A percentile compares a stretch with the other conserved stretches of the same genome.
phyloP scores from a whole-genome alignment of 2,888 invertebrate species.

The Hoplodrina ambigua region DNA sequence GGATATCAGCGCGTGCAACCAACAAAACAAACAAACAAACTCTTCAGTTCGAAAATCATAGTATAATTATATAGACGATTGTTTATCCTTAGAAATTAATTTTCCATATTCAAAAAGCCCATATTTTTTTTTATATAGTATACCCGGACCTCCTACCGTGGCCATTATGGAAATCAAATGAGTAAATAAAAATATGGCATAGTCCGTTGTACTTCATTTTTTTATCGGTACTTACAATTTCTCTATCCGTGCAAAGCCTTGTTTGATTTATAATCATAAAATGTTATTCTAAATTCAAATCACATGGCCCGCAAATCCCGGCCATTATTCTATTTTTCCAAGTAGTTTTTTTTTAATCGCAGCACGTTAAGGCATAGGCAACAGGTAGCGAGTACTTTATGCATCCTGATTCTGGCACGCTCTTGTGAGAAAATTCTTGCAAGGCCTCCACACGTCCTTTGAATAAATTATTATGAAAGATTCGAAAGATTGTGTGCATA shows the following conservation, averaged over 20 bases:
- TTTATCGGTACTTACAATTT: not conserved
- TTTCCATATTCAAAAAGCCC: no score
- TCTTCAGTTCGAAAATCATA: no score
- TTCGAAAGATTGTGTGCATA: conserved; percentile 14
- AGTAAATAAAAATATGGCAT: conserved; percentile 5
- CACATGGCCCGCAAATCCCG: conserved; percentile 56
- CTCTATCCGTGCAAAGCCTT: conserved; percentile 3
- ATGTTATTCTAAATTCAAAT: conserved; percentile 57
- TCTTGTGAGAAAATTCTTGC: conserved; percentile 72
- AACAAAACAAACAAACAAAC: no score
- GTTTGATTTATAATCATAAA: conserved; percentile 42
- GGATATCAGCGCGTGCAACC: no score
- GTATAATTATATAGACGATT: no score
- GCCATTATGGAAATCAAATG: conserved; percentile 7
- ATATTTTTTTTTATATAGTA: not conserved
- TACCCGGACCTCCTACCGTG: conserved; percentile 7
- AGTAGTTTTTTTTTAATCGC: conserved; percentile 63
- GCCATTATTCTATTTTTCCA: conserved; percentile 64
- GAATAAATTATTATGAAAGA: conserved; percentile 47
- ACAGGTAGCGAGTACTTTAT: conserved; percentile 76
- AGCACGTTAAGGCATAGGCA: conserved; percentile 43
- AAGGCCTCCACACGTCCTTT: conserved; percentile 42
- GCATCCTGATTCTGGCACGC: conserved; percentile 71
- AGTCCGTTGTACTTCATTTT: conserved; percentile 9
- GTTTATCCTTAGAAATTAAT: no score